A percentile compares a stretch with the other conserved stretches of the same genome.
These are phyloP conservation scores for Pseudomyrmex concolor DNA, from an alignment of 1,140 invertebrate genomes.

Conservation along the genomic window DNA sequence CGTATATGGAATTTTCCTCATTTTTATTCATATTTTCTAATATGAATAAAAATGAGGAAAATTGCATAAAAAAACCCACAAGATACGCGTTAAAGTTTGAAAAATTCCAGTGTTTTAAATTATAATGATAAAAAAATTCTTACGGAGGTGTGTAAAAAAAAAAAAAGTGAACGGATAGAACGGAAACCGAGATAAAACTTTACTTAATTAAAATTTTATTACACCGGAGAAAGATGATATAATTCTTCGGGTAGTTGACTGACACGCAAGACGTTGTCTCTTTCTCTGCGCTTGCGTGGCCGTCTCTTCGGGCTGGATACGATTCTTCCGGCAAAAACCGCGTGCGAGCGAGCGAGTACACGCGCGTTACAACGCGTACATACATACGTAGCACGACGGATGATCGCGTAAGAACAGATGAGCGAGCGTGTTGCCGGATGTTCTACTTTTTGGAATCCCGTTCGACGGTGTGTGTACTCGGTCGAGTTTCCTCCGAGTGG, in stretches of 20 bases:
- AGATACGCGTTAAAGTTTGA: neutral
- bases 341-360: neutral
- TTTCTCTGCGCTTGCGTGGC: neutral
- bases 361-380: neutral
- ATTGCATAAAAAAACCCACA: neutral
- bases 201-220: neutral
- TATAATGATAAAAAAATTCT: neutral
- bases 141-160: neutral
- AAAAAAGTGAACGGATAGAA: neutral
- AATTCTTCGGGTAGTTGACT: neutral
- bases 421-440: constrained; percentile 64
- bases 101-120: neutral
- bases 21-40: too few species aligned
- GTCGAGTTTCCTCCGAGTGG: constrained; percentile 46
- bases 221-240: neutral
- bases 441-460: constrained; percentile 74
- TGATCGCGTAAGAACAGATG: constrained; percentile 56
- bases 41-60: neutral
- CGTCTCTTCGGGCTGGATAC: neutral
- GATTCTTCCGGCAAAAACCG: constrained; percentile 23
- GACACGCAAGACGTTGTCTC: neutral
- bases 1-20: too few species aligned
- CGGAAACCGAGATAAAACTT: neutral
- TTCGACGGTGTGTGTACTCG: constrained; percentile 45
- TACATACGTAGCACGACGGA: constrained; percentile 18